These are phyloP conservation scores for Typhlichthys subterraneus DNA, from an alignment of 2,797 vertebrate species.

Conservation along the genomic window DNA sequence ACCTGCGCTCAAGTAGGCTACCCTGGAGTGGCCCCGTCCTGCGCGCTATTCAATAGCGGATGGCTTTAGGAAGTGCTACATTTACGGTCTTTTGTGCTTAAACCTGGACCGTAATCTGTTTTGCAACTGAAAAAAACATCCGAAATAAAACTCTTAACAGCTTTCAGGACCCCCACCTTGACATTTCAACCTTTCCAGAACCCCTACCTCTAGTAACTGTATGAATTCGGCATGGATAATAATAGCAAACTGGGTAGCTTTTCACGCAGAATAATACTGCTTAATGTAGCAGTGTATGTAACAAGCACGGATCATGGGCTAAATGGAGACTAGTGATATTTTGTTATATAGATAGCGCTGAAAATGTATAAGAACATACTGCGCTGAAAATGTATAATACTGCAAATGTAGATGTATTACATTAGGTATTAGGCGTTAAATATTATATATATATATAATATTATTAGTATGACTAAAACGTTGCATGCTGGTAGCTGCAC, in stretches of 20 bases:
- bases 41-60: slow-evolving; percentile 64
- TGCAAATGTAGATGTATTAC: too few relatives aligned
- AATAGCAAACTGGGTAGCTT: slow-evolving; percentile 41
- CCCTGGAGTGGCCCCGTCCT: slow-evolving; percentile 61
- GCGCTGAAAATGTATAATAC: too few relatives aligned
- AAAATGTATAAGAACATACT: too few relatives aligned
- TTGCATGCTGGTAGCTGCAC: too few relatives aligned
- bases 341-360: too few relatives aligned
- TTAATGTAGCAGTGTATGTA: slow-evolving; percentile 25
- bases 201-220: slow-evolving; percentile 31
- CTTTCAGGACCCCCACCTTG: slow-evolving; percentile 77
- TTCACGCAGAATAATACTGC: slow-evolving; percentile 40
- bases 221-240: slow-evolving; percentile 33
- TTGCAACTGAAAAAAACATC: slow-evolving; percentile 86
- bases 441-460: too few relatives aligned
- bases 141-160: slow-evolving; percentile 71
- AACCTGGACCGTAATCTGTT: slow-evolving; percentile 81
- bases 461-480: too few relatives aligned
- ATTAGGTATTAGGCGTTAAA: too few relatives aligned
- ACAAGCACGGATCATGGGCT: slow-evolving; percentile 43
- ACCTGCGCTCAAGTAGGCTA: slow-evolving; percentile 66
- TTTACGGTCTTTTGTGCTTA: slow-evolving; percentile 76
- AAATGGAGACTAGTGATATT: slow-evolving; percentile 14
- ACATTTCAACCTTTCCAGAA: slow-evolving; percentile 45
- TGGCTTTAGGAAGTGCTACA: slow-evolving; percentile 80